A percentile compares a stretch with the other conserved stretches of the same genome.
phyloP scores from a whole-genome alignment of 2,888 invertebrate species.

The Tetranychus piercei region DNA sequence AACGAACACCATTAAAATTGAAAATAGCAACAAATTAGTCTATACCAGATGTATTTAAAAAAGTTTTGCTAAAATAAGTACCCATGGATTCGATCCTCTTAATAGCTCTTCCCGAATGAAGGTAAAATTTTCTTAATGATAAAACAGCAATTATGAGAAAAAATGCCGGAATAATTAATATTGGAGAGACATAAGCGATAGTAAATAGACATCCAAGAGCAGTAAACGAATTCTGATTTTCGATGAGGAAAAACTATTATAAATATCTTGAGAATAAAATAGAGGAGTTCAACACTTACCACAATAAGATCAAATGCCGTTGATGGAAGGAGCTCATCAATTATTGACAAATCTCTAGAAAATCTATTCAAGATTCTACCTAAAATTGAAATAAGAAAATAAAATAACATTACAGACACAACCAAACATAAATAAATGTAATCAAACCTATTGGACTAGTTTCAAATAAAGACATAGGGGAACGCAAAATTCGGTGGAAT shows the following conservation, averaged over 20 bases:
- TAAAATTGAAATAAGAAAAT: constrained; percentile 19
- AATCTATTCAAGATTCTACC: constrained; percentile 26
- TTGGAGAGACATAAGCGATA: constrained; percentile 35
- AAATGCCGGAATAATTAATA: constrained; percentile 32
- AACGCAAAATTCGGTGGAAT: constrained; percentile 32
- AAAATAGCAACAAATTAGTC: background rate
- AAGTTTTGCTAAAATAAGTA: background rate
- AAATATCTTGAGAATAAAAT: background rate
- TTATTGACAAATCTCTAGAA: constrained; percentile 25
- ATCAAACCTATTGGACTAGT: constrained; percentile 36
- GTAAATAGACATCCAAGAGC: constrained; percentile 38
- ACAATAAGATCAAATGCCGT: constrained; percentile 23
- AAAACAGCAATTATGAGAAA: constrained; percentile 34
- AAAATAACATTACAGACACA: constrained; percentile 32
- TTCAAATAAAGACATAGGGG: constrained; percentile 34
- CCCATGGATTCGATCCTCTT: background rate
- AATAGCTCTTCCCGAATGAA: background rate
- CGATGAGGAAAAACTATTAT: background rate
- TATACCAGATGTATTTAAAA: background rate
- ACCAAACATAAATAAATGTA: background rate
- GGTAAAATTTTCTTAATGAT: constrained; percentile 30
- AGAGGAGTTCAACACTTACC: constrained; percentile 20
- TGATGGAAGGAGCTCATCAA: constrained; percentile 25
- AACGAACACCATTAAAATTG: background rate
- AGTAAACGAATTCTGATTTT: constrained; percentile 36